Evolutionary conservation across 2,888 invertebrate genomes (phyloP).

Genomic region (Melipona beecheii): DNA sequence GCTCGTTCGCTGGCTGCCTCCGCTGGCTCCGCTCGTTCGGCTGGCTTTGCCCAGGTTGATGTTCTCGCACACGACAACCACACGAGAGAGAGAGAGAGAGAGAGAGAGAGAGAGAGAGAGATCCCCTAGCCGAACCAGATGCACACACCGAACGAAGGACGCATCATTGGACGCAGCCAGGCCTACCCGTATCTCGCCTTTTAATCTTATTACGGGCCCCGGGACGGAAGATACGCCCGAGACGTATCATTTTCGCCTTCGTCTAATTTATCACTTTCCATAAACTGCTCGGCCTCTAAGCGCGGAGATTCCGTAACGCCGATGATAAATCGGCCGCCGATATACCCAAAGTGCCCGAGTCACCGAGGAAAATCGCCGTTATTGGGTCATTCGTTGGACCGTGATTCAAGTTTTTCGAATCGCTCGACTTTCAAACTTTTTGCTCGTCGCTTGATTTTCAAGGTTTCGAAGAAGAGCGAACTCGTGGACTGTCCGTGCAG

Average conservation of each 20-base stretch:
- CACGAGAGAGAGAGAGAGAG: neutral
- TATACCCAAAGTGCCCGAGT: neutral
- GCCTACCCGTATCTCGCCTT: constrained; percentile 74
- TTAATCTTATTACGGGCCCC: constrained; percentile 78
- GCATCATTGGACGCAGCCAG: constrained; percentile 60
- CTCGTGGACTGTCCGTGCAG: too few relatives aligned
- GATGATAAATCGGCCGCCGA: constrained; percentile 64
- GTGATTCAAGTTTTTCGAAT: too few relatives aligned
- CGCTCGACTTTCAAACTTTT: too few relatives aligned
- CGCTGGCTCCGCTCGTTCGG: neutral
- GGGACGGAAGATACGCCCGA: constrained; percentile 71
- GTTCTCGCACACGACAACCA: constrained; percentile 7
- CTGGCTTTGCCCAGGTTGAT: neutral
- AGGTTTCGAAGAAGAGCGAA: too few relatives aligned
- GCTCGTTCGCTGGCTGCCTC: constrained; percentile 9
- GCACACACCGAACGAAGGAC: constrained; percentile 27
- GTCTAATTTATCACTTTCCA: constrained; percentile 74
- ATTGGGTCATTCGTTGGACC: too few relatives aligned
- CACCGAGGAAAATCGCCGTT: constrained; percentile 6
- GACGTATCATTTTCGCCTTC: constrained; percentile 75
- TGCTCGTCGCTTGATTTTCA: too few relatives aligned
- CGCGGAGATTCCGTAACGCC: constrained; percentile 64
- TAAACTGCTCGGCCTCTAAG: constrained; percentile 67
- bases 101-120: too few relatives aligned
- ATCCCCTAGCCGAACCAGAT: constrained; percentile 13